Evolutionary conservation across 2,888 invertebrate species (phyloP), one percentile per base, ranked within the genome.

Genomic region (Dasypolia templi): DNA sequence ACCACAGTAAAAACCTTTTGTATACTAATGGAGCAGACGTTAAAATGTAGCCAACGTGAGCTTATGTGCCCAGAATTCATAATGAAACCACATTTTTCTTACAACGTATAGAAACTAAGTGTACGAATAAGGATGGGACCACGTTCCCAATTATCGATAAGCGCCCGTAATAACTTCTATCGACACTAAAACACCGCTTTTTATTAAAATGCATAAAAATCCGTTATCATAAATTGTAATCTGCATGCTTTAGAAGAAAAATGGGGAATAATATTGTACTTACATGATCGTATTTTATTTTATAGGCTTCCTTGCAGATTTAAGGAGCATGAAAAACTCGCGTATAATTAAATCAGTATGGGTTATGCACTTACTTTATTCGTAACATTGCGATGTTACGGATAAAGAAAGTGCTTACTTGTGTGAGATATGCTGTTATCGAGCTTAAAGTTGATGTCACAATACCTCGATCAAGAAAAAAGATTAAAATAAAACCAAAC

Each of bases 71-170:
- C 69, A 59, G 83, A 79, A 82, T 82, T 83, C 65, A 82, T 83
- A 79, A 82, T 81, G 77, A 77, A 61, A 67, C 58, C 76, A 67
- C 82, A 80, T 83, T 82, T 84, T 82, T 80, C 81, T 72, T 81
- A 63, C 76, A 82, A 72, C 72, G 55, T 83, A 79, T 53, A 82
- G 53, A 62, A 70, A 76, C 81, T 80, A 72, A 80, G 76, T 66
- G 62, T 64, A 66, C 56, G 74, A 81, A 81, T 82, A 86, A 76
- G 82, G 84, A 85, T 79, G 77, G 71, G 76, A 83, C 87, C 88
- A 89, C 89, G 88, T 88, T 85, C 88, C 77, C 89, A 86, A 89
- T 91, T 89, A 90, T 84, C 88, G 90, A 90, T 88, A 90, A 89
- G 88, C 86, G 61, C 77, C 75, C 75, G 77, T 86, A 86, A 88